Base-by-base conservation (phyloP, 2,888 invertebrate species). In the Drosophila siamana region DNA sequence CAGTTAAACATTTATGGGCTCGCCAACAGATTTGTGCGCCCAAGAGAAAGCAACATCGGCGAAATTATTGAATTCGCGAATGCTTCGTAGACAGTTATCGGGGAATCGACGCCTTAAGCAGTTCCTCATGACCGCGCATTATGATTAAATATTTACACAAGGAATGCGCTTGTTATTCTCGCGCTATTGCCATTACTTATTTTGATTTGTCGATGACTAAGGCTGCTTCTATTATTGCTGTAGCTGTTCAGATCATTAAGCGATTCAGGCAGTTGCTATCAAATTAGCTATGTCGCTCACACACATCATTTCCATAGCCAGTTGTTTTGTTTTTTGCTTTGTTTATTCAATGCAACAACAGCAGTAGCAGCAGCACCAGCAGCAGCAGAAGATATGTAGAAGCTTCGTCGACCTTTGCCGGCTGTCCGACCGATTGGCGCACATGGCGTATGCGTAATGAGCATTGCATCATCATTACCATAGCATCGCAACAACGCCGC, bases 361-460 rank as follows among this genome's bases (percentile, higher is more conserved):
- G 24, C 24, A 22, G 22, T 5, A 22, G 22, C 22, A 22, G 22
- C 22, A 22, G 22, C 22, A 22, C 2, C 22, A 22, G 22, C 22
- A 22, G 41, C 44, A 7, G 26, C 26, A 26, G 30, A n/a, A n/a
- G n/a, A n/a, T n/a, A n/a, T 26, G 26, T 43, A 65, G 74, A 51
- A 63, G 56, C 16, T 54, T n/a, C n/a, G 33, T 38, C 59, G 69
- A 61, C 78, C 73, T 77, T 64, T 61, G 44, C 24, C 55, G 61
- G 47, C 59, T 66, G 76, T 48, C 46, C 33, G 40, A 16, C 40
- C 19, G 36, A n/a, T 9, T 24, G 22, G 51, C 66, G 64, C 82
- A 85, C 82, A 82, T 78, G 82, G 86, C 88, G 82, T 78, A 83
- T 82, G 74, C 70, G 85, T 76, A 87, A 81, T 84, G 44, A 52